A percentile compares a stretch with the other conserved stretches of the same genome.
Evolutionary conservation across 2,797 vertebrate species (phyloP).

Genomic region (Danio aesculapii): DNA sequence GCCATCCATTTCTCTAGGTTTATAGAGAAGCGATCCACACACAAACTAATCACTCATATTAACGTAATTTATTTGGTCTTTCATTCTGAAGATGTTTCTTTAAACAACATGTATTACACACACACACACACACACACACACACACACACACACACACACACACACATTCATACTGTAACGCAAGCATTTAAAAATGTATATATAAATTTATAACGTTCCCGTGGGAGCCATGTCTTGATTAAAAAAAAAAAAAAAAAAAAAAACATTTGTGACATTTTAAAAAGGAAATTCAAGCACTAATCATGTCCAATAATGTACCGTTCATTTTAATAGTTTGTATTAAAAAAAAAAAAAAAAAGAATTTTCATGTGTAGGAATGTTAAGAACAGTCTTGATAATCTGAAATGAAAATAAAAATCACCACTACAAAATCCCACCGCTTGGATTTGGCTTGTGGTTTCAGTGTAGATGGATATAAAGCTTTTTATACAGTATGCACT

Average conservation of each 20-base stretch:
- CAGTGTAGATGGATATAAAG: background rate
- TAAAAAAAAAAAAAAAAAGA: background rate
- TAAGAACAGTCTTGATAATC: slow-evolving; percentile 65
- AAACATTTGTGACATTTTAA: slow-evolving; percentile 56
- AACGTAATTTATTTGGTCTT: background rate
- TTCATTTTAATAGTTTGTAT: slow-evolving; percentile 25
- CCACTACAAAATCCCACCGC: background rate
- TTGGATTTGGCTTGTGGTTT: background rate
- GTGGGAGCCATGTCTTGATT: too few relatives aligned
- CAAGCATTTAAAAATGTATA: too few relatives aligned
- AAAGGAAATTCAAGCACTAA: background rate
- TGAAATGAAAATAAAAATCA: slow-evolving; percentile 32
- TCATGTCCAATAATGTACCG: background rate
- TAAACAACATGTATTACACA: background rate
- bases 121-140: too few relatives aligned
- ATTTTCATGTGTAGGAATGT: slow-evolving; percentile 58
- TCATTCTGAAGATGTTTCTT: too few relatives aligned
- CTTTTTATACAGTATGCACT: slow-evolving; percentile 2
- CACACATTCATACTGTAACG: background rate
- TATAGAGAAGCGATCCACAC: too few relatives aligned
- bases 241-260: background rate
- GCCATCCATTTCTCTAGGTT: too few relatives aligned
- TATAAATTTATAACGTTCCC: too few relatives aligned
- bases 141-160: too few relatives aligned
- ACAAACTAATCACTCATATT: background rate